Base-by-base conservation (phyloP, 2,888 invertebrate species). In the Alsophila aescularia region DNA sequence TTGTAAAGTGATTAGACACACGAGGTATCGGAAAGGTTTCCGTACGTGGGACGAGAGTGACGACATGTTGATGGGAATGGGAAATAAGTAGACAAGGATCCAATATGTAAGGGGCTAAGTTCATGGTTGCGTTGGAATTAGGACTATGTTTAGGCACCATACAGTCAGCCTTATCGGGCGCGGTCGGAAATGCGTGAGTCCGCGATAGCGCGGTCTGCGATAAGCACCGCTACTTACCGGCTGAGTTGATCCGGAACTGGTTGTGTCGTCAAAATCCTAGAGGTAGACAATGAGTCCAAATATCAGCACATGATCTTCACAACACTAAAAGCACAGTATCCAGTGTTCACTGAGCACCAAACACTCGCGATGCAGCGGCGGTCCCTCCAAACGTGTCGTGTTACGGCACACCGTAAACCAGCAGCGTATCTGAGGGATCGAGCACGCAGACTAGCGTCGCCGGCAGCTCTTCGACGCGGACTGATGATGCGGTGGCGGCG, bases 351-450 rank as follows among this genome's bases (percentile, higher is more conserved):
- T 81, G 79, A 87, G 83, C 87, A 90, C 87, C 77, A 85, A 83
- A 79, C 87, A 90, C 88, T 87, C 87, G 79, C 85, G 86, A 80
- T 83, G 80, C 81, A 83, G 84, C 84, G 79, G 79, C 79, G 77
- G 85, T 90, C 90, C 91, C 90, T 90, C 90, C 90, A 91, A 91
- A 91, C 90, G 90, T 91, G 90, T 90, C 90, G 89, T 90, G 89
- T 90, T 90, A 90, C 90, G 90, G 90, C 83, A 79, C 87, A 83
- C 90, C 90, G 90, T 90, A 90, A 90, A 89, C 87, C 90, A 90
- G 90, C 90, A 90, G 87, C 89, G 90, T 90, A 90, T 91, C 90
- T 92, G 91, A 90, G 90, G 90, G 91, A 90, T 77, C 81, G 69
- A 82, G 79, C 81, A 87, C 85, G 81, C 84, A 87, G 76, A 85